Percentiles rank a stretch among this genome's conserved stretches.
Conservation (phyloP, 1,140 invertebrate species). For the Leptinotarsa defecta region DNA sequence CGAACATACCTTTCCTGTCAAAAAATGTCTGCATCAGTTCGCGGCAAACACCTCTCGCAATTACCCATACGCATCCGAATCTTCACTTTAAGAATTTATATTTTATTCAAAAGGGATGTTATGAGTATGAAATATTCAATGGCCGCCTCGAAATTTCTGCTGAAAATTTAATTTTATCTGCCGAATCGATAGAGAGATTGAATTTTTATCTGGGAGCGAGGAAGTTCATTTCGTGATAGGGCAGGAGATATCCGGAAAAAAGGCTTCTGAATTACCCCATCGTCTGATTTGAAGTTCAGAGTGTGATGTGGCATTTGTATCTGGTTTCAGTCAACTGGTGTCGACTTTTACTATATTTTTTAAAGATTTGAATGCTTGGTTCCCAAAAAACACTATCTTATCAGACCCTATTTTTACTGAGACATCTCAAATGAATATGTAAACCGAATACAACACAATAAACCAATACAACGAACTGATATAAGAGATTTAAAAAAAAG, state of each 20-base stretch:
- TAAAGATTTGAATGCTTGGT: too few relatives aligned
- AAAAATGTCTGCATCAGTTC: neutral
- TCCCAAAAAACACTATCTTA: too few relatives aligned
- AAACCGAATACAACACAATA: too few relatives aligned
- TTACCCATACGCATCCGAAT: conserved; percentile 5
- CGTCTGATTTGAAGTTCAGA: too few relatives aligned
- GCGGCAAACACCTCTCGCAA: neutral
- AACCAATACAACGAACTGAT: too few relatives aligned
- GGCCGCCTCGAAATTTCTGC: conserved; percentile 8
- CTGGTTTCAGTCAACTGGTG: too few relatives aligned
- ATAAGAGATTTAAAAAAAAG: too few relatives aligned
- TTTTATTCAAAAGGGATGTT: conserved; percentile 7
- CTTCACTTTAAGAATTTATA: conserved; percentile 4
- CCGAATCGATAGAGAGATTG: conserved; percentile 16
- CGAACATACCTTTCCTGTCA: neutral
- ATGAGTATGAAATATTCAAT: conserved; percentile 21
- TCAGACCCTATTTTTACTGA: too few relatives aligned
- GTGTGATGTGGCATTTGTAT: too few relatives aligned
- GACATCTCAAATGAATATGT: too few relatives aligned
- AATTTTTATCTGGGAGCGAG: conserved; percentile 8
- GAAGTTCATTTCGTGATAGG: neutral
- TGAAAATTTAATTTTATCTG: conserved; percentile 18
- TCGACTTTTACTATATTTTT: too few relatives aligned
- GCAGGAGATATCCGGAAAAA: neutral
- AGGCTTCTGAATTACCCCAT: neutral